Percentiles rank a stretch among this genome's conserved stretches.
phyloP scores from a whole-genome alignment of 2,888 invertebrate genomes.

The Nemapogon koenigi region DNA sequence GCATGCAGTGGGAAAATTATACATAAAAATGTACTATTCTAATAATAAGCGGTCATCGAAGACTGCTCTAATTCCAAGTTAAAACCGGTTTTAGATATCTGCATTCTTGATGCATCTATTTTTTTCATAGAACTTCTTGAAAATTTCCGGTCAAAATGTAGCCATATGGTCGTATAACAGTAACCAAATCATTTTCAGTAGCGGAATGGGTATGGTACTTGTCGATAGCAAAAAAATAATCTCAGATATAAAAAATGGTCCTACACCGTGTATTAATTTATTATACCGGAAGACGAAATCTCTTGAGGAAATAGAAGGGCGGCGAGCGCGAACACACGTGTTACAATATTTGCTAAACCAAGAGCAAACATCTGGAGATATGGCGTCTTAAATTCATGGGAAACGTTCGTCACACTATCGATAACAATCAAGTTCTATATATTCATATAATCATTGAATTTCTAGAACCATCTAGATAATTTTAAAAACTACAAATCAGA shows the following conservation, averaged over 20 bases:
- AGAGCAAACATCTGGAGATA: slow-evolving; percentile 54
- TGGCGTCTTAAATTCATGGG: slow-evolving; percentile 17
- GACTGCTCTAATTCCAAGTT: slow-evolving; percentile 32
- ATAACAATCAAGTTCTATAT: not conserved
- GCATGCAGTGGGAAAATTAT: slow-evolving; percentile 49
- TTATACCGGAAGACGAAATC: slow-evolving; percentile 62
- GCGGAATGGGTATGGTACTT: not conserved
- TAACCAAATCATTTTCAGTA: slow-evolving; percentile 19
- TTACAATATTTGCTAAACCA: slow-evolving; percentile 61
- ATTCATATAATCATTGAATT: not conserved
- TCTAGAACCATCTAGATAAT: not conserved
- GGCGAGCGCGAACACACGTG: slow-evolving; percentile 51
- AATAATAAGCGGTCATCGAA: slow-evolving; percentile 36
- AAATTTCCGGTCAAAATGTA: slow-evolving; percentile 35
- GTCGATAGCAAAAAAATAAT: no score
- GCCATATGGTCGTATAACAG: slow-evolving; percentile 39
- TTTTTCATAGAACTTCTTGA: no score
- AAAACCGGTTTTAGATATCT: slow-evolving; percentile 30
- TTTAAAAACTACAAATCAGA: not conserved
- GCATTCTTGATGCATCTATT: slow-evolving; percentile 26
- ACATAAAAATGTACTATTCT: slow-evolving; percentile 47
- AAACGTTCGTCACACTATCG: slow-evolving; percentile 4
- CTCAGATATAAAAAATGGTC: slow-evolving; percentile 36
- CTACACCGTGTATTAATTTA: slow-evolving; percentile 49
- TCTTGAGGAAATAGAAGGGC: slow-evolving; percentile 60